Evolutionary conservation across 2,888 invertebrate species (phyloP), one percentile per base, ranked within the genome.

Genomic region (Protonemura montana): DNA sequence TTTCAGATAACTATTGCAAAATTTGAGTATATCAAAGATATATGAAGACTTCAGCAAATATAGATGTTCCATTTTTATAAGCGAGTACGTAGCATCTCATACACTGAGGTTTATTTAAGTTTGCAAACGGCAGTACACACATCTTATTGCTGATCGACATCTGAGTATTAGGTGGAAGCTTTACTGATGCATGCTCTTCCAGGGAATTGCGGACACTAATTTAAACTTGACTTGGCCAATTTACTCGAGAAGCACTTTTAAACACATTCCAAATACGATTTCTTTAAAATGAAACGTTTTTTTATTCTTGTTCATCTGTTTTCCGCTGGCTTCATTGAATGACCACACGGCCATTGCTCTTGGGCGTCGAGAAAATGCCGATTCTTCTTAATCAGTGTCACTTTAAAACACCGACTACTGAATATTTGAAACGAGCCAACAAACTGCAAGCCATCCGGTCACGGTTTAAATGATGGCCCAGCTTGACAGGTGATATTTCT

Each of bases 391-490:
- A 84, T 84, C 42, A 59, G 76, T 29, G 84, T 84, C 84, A 84
- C 26, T 76, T 76, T 27, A 27, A 76, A 84, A 84, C 84, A 59
- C 76, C 84, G 84, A 84, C 84, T 59, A 27, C 28, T 84, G 84
- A 84, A 84, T 84, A 84, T 84, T 76, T 84, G 84, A 84, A 82
- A 76, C 59, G 81, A 84, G 59, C 76, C 84, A 59, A 84, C 84
- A 84, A 81, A 26, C 84, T 26, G 59, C 59, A 82, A 82, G 26
- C 25, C 42, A 82, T 82, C 82, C 82, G 82, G 82, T 41, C 41
- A 26, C 25, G 82, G 82, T 82, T 82, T 82, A 82, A 82, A 82
- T 41, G 82, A 82, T 82, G 82, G 35, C 27, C 27, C 16, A 29
- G 26, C 76, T 27, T 84, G 84, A 84, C 84, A 84, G 29, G 84